phyloP scores from a whole-genome alignment of 2,797 vertebrate genomes.

The Phrynocephalus forsythii region DNA sequence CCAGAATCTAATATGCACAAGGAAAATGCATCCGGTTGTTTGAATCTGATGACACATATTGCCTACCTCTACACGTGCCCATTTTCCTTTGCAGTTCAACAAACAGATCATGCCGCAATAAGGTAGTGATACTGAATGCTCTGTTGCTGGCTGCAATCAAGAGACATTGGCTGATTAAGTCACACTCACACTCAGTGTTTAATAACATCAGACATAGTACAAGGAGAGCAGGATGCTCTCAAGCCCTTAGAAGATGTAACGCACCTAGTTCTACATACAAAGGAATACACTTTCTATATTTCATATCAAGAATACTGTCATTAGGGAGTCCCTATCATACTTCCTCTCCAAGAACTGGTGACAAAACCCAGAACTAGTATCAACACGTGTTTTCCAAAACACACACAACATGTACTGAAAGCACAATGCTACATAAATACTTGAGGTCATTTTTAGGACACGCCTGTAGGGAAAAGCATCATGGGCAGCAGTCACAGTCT shows the following conservation, averaged over 20 bases:
- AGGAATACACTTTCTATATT: background rate
- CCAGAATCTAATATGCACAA: too few species aligned
- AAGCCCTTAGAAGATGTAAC: slow-evolving; percentile 31
- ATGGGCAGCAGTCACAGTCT: too few species aligned
- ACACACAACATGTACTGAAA: background rate
- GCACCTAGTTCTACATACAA: background rate
- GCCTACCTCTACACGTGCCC: slow-evolving; percentile 91
- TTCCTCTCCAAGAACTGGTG: background rate
- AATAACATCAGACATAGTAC: background rate
- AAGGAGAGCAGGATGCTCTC: background rate
- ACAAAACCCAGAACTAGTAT: background rate
- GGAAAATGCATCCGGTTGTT: background rate
- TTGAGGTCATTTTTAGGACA: background rate
- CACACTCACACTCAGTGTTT: background rate
- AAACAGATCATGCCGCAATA: slow-evolving; percentile 93
- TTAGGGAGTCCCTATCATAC: background rate
- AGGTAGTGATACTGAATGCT: slow-evolving; percentile 85
- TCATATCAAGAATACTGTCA: background rate
- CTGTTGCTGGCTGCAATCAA: slow-evolving; percentile 79
- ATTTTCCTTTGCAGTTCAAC: slow-evolving; percentile 87
- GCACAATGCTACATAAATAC: background rate
- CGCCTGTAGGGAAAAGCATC: background rate
- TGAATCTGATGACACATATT: background rate
- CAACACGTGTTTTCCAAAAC: background rate
- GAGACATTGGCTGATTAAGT: slow-evolving; percentile 33